These are phyloP conservation scores for Lepidocolaptes lacrymiger DNA, from an alignment of 2,797 vertebrate genomes.

Conservation along the genomic window DNA sequence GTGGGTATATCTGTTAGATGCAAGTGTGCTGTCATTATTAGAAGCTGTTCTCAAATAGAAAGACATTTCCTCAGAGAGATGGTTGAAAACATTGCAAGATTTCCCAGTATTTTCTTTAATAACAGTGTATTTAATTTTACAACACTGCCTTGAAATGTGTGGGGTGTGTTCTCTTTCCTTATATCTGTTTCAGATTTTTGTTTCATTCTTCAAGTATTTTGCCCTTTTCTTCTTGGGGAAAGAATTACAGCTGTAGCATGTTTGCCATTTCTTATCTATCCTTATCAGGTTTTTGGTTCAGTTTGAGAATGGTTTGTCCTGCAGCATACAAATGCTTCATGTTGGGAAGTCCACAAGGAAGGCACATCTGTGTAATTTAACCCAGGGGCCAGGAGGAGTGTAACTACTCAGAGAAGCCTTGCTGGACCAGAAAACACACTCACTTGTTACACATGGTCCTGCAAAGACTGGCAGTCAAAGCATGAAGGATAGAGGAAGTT, in stretches of 20 bases:
- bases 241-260: neutral
- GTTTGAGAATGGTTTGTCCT: neutral
- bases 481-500: neutral
- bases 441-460: accelerated
- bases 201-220: neutral
- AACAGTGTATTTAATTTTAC: neutral
- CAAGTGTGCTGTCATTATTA: neutral
- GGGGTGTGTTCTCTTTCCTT: neutral
- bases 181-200: neutral
- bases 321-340: neutral
- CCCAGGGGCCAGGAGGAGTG: neutral
- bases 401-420: neutral
- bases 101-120: neutral
- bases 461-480: neutral
- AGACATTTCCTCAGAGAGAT: neutral
- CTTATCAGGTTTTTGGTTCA: neutral
- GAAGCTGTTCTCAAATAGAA: neutral
- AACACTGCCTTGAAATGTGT: neutral
- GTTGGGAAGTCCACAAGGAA: neutral
- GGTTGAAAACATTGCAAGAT: neutral
- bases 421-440: neutral
- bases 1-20: neutral
- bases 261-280: neutral
- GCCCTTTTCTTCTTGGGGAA: neutral
- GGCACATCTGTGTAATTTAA: neutral